These are phyloP conservation scores for Drosophila funebris DNA, from an alignment of 1,140 invertebrate genomes.

Conservation along the genomic window DNA sequence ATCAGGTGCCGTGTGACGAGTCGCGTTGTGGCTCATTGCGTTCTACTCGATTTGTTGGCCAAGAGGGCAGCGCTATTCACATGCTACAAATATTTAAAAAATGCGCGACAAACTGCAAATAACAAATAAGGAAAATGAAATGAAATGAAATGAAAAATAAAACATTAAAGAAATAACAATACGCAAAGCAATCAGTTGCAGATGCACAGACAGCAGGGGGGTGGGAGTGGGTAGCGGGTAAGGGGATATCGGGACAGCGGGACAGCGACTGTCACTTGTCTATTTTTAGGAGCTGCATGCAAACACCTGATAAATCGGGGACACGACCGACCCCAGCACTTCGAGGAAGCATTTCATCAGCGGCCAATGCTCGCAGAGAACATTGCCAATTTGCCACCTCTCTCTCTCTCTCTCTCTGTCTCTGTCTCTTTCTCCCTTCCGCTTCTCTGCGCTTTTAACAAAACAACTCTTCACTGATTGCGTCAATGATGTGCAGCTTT, in stretches of 20 bases:
- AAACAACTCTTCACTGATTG: slow-evolving; percentile 36
- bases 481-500: slow-evolving; percentile 36
- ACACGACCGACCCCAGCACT: slow-evolving; percentile 42
- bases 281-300: slow-evolving; percentile 53
- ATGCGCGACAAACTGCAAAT: slow-evolving; percentile 48
- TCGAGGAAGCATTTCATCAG: slow-evolving; percentile 31
- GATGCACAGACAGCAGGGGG: not conserved
- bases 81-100: slow-evolving; percentile 64
- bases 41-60: slow-evolving; percentile 6
- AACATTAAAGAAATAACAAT: slow-evolving; percentile 15
- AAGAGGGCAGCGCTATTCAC: slow-evolving; percentile 32
- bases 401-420: too few relatives aligned
- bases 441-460: not conserved
- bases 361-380: slow-evolving; percentile 16
- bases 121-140: not conserved
- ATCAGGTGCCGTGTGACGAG: slow-evolving; percentile 7
- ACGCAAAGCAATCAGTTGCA: slow-evolving; percentile 39
- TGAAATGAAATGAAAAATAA: not conserved
- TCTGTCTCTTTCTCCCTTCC: not conserved
- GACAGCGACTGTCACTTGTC: slow-evolving; percentile 15
- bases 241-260: too few relatives aligned
- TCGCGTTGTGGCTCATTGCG: slow-evolving; percentile 1
- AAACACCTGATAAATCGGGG: slow-evolving; percentile 79
- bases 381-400: slow-evolving; percentile 26
- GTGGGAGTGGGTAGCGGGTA: not conserved